Evolutionary conservation across 2,797 vertebrate genomes (phyloP).

Genomic region (Sebastes cheni): DNA sequence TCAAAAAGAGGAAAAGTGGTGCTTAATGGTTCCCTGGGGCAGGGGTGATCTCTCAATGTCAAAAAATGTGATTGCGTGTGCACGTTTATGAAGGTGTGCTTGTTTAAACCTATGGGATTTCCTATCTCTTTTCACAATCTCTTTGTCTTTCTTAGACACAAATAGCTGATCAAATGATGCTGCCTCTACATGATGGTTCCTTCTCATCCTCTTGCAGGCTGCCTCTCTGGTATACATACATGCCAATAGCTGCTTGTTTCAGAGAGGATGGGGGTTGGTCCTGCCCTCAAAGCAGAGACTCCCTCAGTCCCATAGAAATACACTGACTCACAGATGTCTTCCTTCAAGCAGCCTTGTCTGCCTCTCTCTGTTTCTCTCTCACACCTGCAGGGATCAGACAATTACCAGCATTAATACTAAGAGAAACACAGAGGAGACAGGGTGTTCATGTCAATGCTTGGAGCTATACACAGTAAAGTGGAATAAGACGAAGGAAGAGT

Average conservation of each 20-base stretch:
- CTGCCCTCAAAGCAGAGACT: constrained; percentile 46
- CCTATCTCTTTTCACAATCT: background rate
- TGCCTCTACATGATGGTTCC: background rate
- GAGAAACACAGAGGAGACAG: background rate
- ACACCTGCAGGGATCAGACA: constrained; percentile 21
- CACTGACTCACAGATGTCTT: constrained; percentile 42
- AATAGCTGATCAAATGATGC: background rate
- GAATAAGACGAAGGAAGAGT: constrained; percentile 28
- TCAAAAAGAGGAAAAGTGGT: constrained; percentile 45
- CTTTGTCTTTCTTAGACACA: background rate
- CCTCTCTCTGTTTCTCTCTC: background rate
- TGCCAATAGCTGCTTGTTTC: constrained; percentile 31
- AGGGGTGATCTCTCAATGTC: constrained; percentile 38
- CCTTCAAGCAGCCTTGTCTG: constrained; percentile 17
- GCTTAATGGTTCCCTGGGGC: constrained; percentile 38
- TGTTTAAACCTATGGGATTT: background rate
- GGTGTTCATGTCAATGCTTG: background rate
- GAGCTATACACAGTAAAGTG: constrained; percentile 4
- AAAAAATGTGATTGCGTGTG: background rate
- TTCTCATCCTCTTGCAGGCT: background rate
- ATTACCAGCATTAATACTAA: constrained; percentile 7
- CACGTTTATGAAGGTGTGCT: background rate
- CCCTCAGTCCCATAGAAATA: constrained; percentile 51
- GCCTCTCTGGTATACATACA: constrained; percentile 26
- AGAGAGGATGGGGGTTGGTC: constrained; percentile 34